These are phyloP conservation scores for Nettapus auritus DNA, from an alignment of 2,113 vertebrate species.

Conservation along the genomic window DNA sequence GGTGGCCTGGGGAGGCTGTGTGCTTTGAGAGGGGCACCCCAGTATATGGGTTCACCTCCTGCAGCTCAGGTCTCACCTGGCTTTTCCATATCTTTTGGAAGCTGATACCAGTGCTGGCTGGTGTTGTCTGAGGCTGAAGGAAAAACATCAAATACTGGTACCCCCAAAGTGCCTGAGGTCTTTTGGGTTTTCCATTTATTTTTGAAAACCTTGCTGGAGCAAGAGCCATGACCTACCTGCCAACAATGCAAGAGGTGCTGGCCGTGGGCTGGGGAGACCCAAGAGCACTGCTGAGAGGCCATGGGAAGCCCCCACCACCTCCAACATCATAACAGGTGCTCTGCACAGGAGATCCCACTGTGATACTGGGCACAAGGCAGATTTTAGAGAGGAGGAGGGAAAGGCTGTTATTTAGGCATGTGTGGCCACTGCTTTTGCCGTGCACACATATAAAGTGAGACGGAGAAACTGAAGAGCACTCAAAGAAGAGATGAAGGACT, in stretches of 20 bases:
- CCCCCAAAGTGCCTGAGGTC: background rate
- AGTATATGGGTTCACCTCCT: background rate
- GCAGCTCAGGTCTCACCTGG: rapidly evolving
- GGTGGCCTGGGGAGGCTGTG: background rate
- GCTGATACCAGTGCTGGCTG: background rate
- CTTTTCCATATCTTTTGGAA: background rate
- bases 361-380: background rate
- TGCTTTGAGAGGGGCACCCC: background rate
- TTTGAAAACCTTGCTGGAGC: background rate
- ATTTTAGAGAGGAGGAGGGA: background rate
- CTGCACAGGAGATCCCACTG: background rate
- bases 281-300: background rate
- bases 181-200: background rate
- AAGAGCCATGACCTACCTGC: background rate
- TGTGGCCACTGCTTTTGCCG: background rate
- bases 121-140: background rate
- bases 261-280: background rate
- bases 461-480: background rate
- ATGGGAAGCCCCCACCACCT: rapidly evolving
- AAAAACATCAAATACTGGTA: background rate
- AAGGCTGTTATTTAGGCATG: background rate
- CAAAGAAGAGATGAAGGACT: background rate
- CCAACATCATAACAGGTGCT: background rate
- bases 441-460: background rate
- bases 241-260: background rate